Conservation (phyloP, 1,140 invertebrate species). For the Tetramorium parvispinum region DNA sequence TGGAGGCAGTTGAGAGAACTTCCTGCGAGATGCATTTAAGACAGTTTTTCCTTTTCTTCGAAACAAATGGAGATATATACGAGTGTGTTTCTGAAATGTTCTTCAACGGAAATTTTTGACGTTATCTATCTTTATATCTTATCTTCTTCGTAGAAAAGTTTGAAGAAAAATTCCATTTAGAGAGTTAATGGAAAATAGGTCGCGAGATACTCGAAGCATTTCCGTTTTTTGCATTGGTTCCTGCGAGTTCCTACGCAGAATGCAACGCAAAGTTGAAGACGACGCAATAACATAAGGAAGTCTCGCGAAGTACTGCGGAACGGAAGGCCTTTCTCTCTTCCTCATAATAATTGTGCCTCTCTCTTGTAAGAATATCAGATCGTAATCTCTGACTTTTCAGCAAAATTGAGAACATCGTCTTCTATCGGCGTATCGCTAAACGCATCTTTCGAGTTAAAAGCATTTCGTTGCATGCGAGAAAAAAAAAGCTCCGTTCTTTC, state of each 20-base stretch:
- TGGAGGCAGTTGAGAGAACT: not conserved
- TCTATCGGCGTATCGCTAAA: conserved; percentile 50
- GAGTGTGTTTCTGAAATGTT: not conserved
- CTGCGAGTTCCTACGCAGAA: not conserved
- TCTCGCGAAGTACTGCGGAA: not conserved
- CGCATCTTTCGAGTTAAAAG: conserved; percentile 49
- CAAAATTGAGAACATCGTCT: conserved; percentile 53
- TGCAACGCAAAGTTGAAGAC: conserved; percentile 30
- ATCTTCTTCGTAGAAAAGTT: conserved; percentile 1
- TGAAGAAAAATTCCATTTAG: conserved; percentile 24
- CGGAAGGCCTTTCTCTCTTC: not conserved
- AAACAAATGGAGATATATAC: not conserved
- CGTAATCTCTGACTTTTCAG: conserved; percentile 50
- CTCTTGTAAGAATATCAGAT: conserved; percentile 46
- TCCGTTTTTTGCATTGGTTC: conserved; percentile 14
- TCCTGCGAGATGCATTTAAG: not conserved
- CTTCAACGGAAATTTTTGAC: conserved; percentile 20
- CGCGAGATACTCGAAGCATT: conserved; percentile 2
- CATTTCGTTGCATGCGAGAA: conserved; percentile 51
- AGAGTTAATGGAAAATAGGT: conserved; percentile 54
- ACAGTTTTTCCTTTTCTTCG: not conserved
- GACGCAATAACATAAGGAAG: conserved; percentile 33
- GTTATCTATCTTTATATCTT: conserved; percentile 36
- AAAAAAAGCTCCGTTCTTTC: conserved; percentile 15
- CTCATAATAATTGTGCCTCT: conserved; percentile 45